Evolutionary conservation across 2,888 invertebrate genomes (phyloP).

Genomic region (Clanis bilineata): DNA sequence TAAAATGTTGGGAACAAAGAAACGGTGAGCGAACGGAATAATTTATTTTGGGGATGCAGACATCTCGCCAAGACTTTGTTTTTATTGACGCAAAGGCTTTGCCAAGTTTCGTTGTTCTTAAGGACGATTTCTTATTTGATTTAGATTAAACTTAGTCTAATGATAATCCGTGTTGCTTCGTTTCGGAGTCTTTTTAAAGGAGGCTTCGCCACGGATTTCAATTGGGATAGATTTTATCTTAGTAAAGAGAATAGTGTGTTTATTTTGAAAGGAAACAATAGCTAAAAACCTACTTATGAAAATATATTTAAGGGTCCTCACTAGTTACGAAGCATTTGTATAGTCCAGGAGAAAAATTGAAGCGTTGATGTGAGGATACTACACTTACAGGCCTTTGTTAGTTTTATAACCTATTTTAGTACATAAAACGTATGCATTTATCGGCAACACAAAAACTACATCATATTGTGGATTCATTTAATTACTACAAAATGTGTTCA

Average conservation of each 20-base stretch:
- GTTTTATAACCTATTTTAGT: no score
- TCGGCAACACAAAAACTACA: no score
- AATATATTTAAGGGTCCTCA: no score
- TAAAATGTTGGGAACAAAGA: constrained; percentile 50
- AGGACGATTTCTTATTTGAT: neutral
- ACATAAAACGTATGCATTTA: no score
- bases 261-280: no score
- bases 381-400: no score
- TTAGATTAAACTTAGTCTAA: neutral
- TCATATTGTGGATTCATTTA: no score
- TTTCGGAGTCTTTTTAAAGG: neutral
- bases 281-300: no score
- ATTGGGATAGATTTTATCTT: neutral
- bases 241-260: no score
- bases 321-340: no score
- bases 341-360: no score
- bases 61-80: constrained; percentile 6
- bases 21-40: constrained; percentile 45
- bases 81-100: constrained; percentile 15
- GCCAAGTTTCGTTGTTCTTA: constrained; percentile 14
- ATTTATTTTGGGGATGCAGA: constrained; percentile 50
- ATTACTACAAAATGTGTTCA: neutral
- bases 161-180: neutral
- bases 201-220: neutral
- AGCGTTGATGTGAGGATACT: no score